Percentiles rank a stretch among this genome's conserved stretches.
Conservation (phyloP, 2,888 invertebrate genomes). For the Sipunculus nudus region DNA sequence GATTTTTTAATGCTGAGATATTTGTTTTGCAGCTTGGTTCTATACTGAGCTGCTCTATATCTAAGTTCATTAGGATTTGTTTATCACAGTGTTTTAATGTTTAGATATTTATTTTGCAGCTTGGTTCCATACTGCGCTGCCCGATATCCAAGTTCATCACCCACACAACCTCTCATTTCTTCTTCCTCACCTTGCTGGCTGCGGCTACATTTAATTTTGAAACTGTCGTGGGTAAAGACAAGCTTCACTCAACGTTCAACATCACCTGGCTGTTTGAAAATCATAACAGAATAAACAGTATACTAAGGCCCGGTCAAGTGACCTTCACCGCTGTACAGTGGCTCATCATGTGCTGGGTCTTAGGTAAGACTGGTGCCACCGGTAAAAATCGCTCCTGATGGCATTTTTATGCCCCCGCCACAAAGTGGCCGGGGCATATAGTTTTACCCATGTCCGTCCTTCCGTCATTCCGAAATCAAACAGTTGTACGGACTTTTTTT, state of each 20-base stretch:
- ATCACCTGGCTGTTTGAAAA: too few species aligned
- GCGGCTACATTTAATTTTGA: conserved; percentile 72
- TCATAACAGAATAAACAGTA: conserved; percentile 11
- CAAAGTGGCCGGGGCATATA: too few species aligned
- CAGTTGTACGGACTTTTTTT: too few species aligned
- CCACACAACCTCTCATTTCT: conserved; percentile 72
- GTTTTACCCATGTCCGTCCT: too few species aligned
- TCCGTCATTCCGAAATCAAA: too few species aligned
- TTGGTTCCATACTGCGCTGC: conserved; percentile 55
- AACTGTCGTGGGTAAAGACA: conserved; percentile 5
- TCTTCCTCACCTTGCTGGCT: conserved; percentile 72
- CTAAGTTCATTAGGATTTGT: too few species aligned
- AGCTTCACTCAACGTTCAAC: neutral
- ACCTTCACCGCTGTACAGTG: conserved; percentile 29
- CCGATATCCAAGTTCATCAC: conserved; percentile 77
- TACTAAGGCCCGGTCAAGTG: conserved; percentile 16
- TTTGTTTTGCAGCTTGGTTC: too few species aligned
- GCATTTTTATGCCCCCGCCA: too few species aligned
- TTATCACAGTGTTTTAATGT: too few species aligned
- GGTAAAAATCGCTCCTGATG: too few species aligned
- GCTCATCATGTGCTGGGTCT: conserved; percentile 32
- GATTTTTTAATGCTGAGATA: too few species aligned
- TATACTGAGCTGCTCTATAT: too few species aligned
- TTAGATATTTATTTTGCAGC: conserved; percentile 12
- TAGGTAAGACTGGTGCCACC: conserved; percentile 22